Conservation (phyloP, 2,888 invertebrate species). For the Dicyrtomina minuta region DNA sequence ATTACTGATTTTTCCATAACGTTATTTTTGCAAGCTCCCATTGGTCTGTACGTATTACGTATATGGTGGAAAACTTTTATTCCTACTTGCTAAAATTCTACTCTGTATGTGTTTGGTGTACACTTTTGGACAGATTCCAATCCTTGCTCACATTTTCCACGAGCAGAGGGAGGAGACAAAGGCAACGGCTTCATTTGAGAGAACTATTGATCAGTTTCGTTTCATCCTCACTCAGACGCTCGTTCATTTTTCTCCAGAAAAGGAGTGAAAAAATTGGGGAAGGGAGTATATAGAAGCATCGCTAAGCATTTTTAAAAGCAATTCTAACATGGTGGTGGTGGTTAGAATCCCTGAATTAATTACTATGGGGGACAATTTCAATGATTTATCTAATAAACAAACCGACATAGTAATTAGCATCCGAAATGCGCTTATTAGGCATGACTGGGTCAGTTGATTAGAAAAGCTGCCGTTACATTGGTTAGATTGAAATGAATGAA, state of each 20-base stretch:
- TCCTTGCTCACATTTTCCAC: slow-evolving; percentile 14
- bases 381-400: slow-evolving; percentile 7
- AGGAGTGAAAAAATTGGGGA: not conserved
- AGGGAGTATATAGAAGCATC: too few species aligned
- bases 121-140: slow-evolving; percentile 13
- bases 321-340: too few species aligned
- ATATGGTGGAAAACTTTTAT: not conserved
- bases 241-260: slow-evolving; percentile 6
- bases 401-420: slow-evolving; percentile 3
- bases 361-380: not conserved
- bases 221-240: too few species aligned
- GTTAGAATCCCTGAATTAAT: not conserved
- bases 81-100: too few species aligned
- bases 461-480: not conserved
- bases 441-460: slow-evolving; percentile 21
- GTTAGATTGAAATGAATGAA: too few species aligned
- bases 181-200: slow-evolving; percentile 35
- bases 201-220: slow-evolving; percentile 38
- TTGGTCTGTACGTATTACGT: too few species aligned
- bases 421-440: slow-evolving; percentile 12
- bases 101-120: not conserved
- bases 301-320: too few species aligned
- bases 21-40: too few species aligned
- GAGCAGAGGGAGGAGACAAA: slow-evolving; percentile 29
- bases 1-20: too few species aligned